Base-by-base conservation (phyloP, 2,797 vertebrate genomes). In the Limnodromus scolopaceus region DNA sequence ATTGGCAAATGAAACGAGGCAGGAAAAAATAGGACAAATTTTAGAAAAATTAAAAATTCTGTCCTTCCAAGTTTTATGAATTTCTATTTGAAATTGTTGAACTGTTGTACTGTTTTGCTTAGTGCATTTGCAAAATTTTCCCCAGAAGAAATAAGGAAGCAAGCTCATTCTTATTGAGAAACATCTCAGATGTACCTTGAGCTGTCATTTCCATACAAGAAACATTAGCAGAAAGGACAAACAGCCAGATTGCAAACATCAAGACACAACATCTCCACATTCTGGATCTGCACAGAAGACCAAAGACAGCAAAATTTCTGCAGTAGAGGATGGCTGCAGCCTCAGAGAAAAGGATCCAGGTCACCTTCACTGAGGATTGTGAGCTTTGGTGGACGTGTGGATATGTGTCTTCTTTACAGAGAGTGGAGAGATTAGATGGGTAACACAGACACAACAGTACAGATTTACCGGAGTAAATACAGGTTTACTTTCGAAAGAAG, bases 291-390 rank as follows among this genome's bases (percentile, higher is more conserved):
- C 36, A 71, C 46, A 76, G 45, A 63, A 68, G 32, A 45, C 34
- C 19, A 74, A 78, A 83, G 34, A 17, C 17, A 11, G 28, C 14
- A 82, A 74, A 63, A 36, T 19, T 69, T 60, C 71, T 74, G 32
- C 45, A 39, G 60, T 23, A 86, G 24, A 32, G 9, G 18, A 53
- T 54, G 20, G 8, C 46, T 71, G 13, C 51, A 70, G 5, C 32
- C 70, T 80, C 25, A 30, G 16, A 64, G 34, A 36, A 83, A 55
- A 70, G 9, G 9, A 66, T 65, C 16, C 20, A 61, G 11, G 36
- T 66, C 30, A 70, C 18, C 23, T 4, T 65, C 38, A 41, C 2
- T 19, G 6, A 45, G 4, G 18, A 28, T 17, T 3, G 0, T 55
- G 51, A 65, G 23, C 30, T 79, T n/a, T 80, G n/a, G 13, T 23